phyloP scores from a whole-genome alignment of 2,797 vertebrate species.

The Melanotaenia nigrans region DNA sequence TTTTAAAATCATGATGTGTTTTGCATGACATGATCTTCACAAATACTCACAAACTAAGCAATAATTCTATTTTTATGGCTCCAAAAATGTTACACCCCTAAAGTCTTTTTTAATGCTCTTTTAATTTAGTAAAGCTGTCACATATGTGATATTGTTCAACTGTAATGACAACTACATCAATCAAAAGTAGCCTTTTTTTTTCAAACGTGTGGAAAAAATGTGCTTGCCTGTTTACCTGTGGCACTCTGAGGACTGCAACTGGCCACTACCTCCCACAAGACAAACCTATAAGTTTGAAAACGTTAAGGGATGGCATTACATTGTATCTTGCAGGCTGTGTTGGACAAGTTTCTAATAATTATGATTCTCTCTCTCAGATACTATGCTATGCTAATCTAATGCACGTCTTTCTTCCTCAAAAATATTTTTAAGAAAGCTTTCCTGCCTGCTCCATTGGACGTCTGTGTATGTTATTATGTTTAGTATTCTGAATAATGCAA shows the following conservation, averaged over 20 bases:
- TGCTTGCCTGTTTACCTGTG: not conserved
- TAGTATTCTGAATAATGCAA: slow-evolving; percentile 26
- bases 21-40: too few species aligned
- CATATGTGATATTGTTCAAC: too few species aligned
- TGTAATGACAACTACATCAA: too few species aligned
- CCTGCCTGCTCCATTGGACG: slow-evolving; percentile 5
- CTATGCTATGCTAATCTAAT: not conserved
- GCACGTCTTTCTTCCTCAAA: not conserved
- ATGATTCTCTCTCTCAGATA: not conserved
- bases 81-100: too few species aligned
- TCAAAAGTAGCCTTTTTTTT: too few species aligned
- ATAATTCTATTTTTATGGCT: too few species aligned
- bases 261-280: not conserved
- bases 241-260: not conserved
- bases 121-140: too few species aligned
- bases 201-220: too few species aligned
- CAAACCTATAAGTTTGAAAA: not conserved
- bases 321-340: not conserved
- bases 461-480: slow-evolving; percentile 14
- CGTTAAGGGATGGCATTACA: not conserved
- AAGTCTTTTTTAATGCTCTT: too few species aligned
- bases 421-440: not conserved
- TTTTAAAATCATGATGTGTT: too few species aligned
- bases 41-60: too few species aligned
- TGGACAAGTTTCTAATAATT: not conserved